A percentile compares a stretch with the other conserved stretches of the same genome.
These are phyloP conservation scores for Haliaeetus albicilla DNA, from an alignment of 2,797 vertebrate genomes.

Conservation along the genomic window DNA sequence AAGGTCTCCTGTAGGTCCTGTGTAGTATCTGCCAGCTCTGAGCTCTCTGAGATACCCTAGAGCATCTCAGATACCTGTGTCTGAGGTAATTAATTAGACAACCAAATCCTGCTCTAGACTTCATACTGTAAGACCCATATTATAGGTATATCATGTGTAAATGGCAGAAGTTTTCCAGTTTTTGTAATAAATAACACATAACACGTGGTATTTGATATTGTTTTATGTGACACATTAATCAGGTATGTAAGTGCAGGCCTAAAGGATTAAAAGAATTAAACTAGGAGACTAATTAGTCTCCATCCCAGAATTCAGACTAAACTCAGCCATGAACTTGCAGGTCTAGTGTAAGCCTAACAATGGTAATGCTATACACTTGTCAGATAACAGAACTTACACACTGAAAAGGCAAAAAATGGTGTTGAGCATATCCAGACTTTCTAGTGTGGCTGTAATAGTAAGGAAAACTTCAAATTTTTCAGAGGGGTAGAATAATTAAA, in stretches of 20 bases:
- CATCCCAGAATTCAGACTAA: neutral
- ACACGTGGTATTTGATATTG: neutral
- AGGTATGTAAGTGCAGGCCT: neutral
- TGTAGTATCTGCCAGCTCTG: neutral
- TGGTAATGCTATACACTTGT: neutral
- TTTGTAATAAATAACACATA: neutral
- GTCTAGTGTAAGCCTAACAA: neutral
- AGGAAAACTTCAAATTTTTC: neutral
- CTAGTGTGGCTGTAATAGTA: too few species aligned
- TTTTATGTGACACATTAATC: neutral
- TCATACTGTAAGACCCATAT: neutral
- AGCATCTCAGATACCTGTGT: neutral
- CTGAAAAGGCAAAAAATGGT: neutral
- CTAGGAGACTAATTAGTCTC: neutral
- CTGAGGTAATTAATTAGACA: neutral
- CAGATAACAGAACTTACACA: neutral
- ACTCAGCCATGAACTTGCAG: rapidly evolving
- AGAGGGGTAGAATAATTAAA: neutral
- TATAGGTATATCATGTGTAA: neutral
- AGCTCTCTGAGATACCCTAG: neutral
- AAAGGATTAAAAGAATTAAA: neutral
- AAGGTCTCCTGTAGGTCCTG: neutral
- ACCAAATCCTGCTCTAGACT: neutral
- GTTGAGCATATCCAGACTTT: neutral
- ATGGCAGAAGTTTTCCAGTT: neutral